A percentile compares a stretch with the other conserved stretches of the same genome.
phyloP scores from a whole-genome alignment of 2,888 invertebrate genomes.

The Acanthoscelides obtectus region DNA sequence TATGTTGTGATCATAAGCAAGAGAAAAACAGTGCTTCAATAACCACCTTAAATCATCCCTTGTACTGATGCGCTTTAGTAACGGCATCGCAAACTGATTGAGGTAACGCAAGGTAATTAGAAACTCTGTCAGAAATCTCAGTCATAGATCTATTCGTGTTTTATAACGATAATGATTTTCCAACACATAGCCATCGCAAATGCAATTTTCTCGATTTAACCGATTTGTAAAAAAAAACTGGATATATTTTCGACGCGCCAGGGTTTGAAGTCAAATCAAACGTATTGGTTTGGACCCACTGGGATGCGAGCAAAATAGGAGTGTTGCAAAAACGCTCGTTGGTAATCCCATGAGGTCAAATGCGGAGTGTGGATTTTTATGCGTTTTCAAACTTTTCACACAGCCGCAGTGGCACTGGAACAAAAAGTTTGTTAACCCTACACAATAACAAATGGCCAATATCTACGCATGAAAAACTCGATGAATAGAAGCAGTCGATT shows the following conservation, averaged over 20 bases:
- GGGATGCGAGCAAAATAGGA: background rate
- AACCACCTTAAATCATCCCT: too few relatives aligned
- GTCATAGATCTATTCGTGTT: too few relatives aligned
- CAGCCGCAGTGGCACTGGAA: background rate
- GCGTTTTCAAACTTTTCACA: background rate
- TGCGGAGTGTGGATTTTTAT: background rate
- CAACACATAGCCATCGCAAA: background rate
- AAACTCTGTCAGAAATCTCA: too few relatives aligned
- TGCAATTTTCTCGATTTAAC: background rate
- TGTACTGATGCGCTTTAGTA: too few relatives aligned
- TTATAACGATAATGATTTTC: background rate
- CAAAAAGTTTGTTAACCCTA: background rate
- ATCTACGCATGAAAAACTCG: background rate
- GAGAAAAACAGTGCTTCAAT: too few relatives aligned
- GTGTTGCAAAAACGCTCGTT: background rate
- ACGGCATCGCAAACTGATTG: too few relatives aligned
- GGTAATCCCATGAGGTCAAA: background rate
- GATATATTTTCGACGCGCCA: background rate
- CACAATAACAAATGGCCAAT: background rate
- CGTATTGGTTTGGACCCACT: background rate
- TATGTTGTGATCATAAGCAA: too few relatives aligned
- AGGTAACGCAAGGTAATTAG: too few relatives aligned
- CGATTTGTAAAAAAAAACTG: background rate
- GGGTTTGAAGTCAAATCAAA: background rate
- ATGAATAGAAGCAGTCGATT: background rate